Conservation (phyloP, 2,888 invertebrate genomes). For the Acronicta leporina region DNA sequence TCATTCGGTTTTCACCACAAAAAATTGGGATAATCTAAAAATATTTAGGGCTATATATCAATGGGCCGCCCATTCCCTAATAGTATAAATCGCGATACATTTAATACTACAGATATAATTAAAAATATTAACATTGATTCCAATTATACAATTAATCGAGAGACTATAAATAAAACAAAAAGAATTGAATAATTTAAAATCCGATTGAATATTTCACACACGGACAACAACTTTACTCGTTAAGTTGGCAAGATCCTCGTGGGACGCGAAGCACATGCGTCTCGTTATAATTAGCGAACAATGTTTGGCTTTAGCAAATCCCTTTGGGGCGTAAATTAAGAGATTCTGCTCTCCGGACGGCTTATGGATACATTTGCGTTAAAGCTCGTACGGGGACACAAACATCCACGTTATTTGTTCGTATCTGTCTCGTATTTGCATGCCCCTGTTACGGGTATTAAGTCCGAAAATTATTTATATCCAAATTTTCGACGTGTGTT, state of each 20-base stretch:
- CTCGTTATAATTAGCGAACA: slow-evolving; percentile 89
- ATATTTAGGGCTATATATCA: no score
- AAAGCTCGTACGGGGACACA: slow-evolving; percentile 69
- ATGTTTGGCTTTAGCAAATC: slow-evolving; percentile 89
- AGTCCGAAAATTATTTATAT: slow-evolving; percentile 66
- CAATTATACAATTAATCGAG: not conserved
- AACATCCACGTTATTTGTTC: slow-evolving; percentile 63
- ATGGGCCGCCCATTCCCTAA: no score
- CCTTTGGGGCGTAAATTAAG: slow-evolving; percentile 89
- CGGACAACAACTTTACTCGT: slow-evolving; percentile 67
- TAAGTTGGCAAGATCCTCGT: slow-evolving; percentile 83
- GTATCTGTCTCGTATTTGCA: slow-evolving; percentile 67
- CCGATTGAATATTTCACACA: slow-evolving; percentile 48
- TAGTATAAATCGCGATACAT: no score
- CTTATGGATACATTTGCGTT: slow-evolving; percentile 83
- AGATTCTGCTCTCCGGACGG: slow-evolving; percentile 81
- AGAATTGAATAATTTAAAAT: slow-evolving; percentile 38
- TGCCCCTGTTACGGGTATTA: slow-evolving; percentile 65
- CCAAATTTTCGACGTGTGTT: slow-evolving; percentile 49
- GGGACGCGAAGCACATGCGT: slow-evolving; percentile 83
- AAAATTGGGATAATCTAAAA: no score
- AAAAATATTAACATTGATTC: no score
- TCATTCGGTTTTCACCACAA: no score
- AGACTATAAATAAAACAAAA: slow-evolving; percentile 15
- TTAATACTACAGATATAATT: no score